These are phyloP conservation scores for Pipra filicauda DNA, from an alignment of 2,113 vertebrate species.

Conservation along the genomic window DNA sequence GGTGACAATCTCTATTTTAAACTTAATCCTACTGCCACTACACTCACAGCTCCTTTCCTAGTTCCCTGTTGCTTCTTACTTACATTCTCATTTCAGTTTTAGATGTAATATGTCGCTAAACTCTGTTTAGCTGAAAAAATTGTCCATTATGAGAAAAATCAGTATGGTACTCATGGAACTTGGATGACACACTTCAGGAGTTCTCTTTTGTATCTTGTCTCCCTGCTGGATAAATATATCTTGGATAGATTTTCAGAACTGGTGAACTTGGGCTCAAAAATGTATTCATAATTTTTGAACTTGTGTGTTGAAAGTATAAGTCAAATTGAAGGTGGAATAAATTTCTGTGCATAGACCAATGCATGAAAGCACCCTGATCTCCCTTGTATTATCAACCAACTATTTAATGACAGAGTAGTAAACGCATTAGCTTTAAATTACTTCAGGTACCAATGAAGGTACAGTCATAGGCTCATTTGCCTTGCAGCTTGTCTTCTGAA, in stretches of 20 bases:
- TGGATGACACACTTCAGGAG: background rate
- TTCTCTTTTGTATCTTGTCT: background rate
- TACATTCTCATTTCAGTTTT: background rate
- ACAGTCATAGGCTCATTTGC: background rate
- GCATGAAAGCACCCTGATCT: background rate
- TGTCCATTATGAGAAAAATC: background rate
- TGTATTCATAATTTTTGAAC: too few relatives aligned
- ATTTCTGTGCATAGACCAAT: background rate
- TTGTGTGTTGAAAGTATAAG: background rate
- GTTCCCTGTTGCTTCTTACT: background rate
- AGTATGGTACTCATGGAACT: background rate
- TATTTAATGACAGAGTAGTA: background rate
- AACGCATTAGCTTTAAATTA: background rate
- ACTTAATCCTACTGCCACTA: background rate
- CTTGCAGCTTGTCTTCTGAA: background rate
- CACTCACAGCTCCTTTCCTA: background rate
- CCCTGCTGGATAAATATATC: background rate
- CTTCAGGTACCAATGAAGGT: background rate
- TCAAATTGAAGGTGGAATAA: background rate
- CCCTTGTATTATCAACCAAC: background rate
- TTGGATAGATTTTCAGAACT: background rate
- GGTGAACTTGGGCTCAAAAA: background rate
- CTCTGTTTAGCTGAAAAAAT: background rate
- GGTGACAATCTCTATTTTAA: background rate
- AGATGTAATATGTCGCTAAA: background rate